A percentile compares a stretch with the other conserved stretches of the same genome.
phyloP scores from a whole-genome alignment of 2,797 vertebrate genomes.

The Gymnopithys bicolor region DNA sequence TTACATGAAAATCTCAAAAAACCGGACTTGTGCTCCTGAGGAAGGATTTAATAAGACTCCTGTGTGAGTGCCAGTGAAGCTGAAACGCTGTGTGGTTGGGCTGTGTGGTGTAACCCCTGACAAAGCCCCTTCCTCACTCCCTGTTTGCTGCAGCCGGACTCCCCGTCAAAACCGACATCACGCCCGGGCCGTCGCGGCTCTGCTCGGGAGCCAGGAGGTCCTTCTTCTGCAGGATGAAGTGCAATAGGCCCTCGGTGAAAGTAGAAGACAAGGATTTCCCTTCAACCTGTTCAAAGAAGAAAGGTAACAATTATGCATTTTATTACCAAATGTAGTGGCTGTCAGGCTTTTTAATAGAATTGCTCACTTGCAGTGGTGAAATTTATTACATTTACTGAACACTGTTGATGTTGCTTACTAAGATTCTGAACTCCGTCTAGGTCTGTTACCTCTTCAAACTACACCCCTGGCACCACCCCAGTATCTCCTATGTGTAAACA shows the following conservation, averaged over 20 bases:
- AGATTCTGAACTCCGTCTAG: neutral
- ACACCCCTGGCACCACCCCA: rapidly evolving
- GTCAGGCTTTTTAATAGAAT: neutral
- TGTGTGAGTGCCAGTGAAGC: neutral
- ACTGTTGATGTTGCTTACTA: neutral
- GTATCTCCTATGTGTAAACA: neutral
- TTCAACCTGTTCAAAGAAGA: slow-evolving; percentile 98
- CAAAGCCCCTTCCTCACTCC: neutral
- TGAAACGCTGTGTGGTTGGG: neutral
- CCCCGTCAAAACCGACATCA: slow-evolving; percentile 96
- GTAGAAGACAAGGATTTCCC: slow-evolving; percentile 98
- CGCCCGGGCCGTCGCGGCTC: slow-evolving; percentile 93
- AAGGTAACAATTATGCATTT: slow-evolving; percentile 81
- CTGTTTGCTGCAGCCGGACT: slow-evolving; percentile 86
- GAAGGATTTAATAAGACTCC: neutral
- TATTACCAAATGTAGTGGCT: neutral
- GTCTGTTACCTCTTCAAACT: neutral
- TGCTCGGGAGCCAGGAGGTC: slow-evolving; percentile 96
- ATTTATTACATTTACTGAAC: neutral
- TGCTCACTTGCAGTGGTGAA: neutral
- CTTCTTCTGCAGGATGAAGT: slow-evolving; percentile 99
- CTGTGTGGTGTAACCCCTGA: neutral
- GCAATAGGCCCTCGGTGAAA: slow-evolving; percentile 96
- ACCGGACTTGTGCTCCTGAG: neutral
- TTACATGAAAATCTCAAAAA: neutral